Conservation (phyloP, 1,140 invertebrate species). For the Brevipalpus yothersi region DNA sequence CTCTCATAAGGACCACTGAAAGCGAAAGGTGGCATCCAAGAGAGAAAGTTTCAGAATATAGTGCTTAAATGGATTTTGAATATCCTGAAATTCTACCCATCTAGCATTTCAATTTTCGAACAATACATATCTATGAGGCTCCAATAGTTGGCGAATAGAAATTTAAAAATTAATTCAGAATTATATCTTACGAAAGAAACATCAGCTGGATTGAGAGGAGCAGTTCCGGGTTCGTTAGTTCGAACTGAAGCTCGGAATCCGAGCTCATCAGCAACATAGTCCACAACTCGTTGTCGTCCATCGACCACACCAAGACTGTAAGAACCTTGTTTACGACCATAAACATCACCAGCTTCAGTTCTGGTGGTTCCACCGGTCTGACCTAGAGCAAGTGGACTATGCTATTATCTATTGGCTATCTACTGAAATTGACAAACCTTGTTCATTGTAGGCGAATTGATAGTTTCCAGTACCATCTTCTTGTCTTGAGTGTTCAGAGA, state of each 20-base stretch:
- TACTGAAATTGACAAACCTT: not conserved
- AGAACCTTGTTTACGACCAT: conserved; percentile 11
- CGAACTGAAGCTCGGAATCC: conserved; percentile 8
- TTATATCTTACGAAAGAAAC: not conserved
- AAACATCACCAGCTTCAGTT: conserved; percentile 10
- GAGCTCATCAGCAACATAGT: conserved; percentile 11
- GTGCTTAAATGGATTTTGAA: no score
- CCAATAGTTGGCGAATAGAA: no score
- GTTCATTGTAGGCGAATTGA: not conserved
- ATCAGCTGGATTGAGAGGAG: conserved; percentile 1
- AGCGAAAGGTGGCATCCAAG: no score
- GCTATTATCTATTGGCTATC: not conserved
- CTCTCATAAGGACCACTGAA: no score
- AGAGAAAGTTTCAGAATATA: no score
- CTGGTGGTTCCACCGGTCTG: conserved; percentile 17
- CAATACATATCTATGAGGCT: no score
- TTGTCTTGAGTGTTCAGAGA: not conserved
- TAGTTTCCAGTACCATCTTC: not conserved
- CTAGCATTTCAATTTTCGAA: no score
- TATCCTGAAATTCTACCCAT: no score
- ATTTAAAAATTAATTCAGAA: no score
- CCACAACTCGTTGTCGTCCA: conserved; percentile 9
- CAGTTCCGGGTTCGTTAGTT: conserved; percentile 11
- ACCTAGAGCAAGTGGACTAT: not conserved
- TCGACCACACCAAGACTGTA: conserved; percentile 11